Evolutionary conservation across 2,888 invertebrate genomes (phyloP).

Genomic region (Drosophila barbarae): DNA sequence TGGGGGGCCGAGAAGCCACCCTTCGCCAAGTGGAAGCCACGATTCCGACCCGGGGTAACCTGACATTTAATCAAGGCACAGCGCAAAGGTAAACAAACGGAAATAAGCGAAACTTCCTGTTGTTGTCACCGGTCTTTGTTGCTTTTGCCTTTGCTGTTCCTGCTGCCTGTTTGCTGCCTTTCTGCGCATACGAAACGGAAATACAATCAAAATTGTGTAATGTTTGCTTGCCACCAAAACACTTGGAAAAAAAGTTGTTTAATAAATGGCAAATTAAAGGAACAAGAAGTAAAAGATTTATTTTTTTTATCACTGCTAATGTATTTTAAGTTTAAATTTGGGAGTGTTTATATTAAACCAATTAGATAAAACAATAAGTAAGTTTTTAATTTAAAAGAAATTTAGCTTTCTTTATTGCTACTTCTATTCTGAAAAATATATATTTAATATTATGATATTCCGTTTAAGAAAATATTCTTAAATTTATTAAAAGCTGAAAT

Average conservation of each 20-base stretch:
- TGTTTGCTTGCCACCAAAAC: constrained; percentile 59
- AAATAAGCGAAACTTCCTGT: constrained; percentile 75
- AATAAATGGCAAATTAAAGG: neutral
- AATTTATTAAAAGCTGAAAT: neutral
- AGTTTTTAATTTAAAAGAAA: neutral
- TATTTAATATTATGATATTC: neutral
- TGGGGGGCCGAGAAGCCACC: constrained; percentile 19
- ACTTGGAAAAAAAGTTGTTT: neutral
- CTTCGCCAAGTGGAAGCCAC: constrained; percentile 35
- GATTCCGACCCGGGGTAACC: constrained; percentile 34
- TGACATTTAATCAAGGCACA: constrained; percentile 72
- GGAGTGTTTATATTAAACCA: neutral
- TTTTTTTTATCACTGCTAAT: neutral
- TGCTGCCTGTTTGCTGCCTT: constrained; percentile 40
- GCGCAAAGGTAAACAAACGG: constrained; percentile 73
- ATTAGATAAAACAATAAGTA: neutral
- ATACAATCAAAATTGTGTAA: constrained; percentile 74
- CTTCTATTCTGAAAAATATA: neutral
- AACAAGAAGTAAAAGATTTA: neutral
- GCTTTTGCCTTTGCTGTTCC: constrained; percentile 36
- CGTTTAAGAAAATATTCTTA: neutral
- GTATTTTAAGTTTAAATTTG: neutral
- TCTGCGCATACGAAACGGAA: constrained; percentile 69
- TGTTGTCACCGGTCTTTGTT: constrained; percentile 56
- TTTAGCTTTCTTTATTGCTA: neutral